Conservation (phyloP, 2,113 vertebrate genomes). For the Rhombomys opimus region DNA sequence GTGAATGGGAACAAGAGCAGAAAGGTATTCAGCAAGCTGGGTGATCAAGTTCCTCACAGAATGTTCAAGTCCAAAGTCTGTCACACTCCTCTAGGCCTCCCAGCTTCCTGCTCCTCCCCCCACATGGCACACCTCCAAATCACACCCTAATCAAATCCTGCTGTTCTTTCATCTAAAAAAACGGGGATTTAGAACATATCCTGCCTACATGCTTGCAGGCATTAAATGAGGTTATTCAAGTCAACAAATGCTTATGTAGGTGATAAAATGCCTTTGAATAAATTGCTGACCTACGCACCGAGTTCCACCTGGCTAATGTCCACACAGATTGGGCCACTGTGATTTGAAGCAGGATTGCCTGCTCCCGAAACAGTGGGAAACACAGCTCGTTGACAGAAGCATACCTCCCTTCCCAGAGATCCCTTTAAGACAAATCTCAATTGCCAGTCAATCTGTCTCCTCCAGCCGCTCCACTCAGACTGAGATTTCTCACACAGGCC, state of each 20-base stretch:
- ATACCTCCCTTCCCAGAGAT: neutral
- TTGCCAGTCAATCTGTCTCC: neutral
- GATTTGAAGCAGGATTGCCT: neutral
- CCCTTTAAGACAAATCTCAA: constrained; percentile 14
- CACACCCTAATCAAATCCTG: neutral
- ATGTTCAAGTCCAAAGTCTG: neutral
- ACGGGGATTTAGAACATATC: neutral
- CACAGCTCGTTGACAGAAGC: neutral
- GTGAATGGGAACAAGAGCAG: neutral
- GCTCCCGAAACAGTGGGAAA: neutral
- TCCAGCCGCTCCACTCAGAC: neutral
- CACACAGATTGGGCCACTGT: neutral
- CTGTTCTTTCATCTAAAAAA: neutral
- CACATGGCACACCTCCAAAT: neutral
- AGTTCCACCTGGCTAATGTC: neutral
- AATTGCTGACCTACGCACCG: neutral
- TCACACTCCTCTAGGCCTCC: neutral
- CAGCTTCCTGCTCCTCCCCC: too few species aligned
- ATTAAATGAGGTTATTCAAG: constrained; percentile 12
- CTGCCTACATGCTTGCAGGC: neutral
- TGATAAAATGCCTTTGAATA: constrained; percentile 27
- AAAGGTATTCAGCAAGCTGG: neutral
- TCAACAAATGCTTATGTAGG: constrained; percentile 36
- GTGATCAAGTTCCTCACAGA: neutral
- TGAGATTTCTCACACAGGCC: neutral